These are phyloP conservation scores for Stegostoma tigrinum DNA, from an alignment of 2,113 vertebrate genomes.

Conservation along the genomic window DNA sequence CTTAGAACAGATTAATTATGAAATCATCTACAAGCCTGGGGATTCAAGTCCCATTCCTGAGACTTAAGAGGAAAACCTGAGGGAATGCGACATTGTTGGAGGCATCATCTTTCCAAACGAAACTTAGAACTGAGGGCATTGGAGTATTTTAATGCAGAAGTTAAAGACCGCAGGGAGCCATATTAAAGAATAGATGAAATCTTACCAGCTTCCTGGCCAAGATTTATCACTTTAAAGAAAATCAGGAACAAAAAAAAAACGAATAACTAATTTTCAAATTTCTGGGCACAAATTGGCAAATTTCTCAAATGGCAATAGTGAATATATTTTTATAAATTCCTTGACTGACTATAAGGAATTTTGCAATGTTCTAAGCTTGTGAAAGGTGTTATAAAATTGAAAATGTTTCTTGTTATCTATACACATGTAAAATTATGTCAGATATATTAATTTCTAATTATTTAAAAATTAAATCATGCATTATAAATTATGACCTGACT, in stretches of 20 bases:
- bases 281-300: background rate
- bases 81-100: background rate
- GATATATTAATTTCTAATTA: background rate
- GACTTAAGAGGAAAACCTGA: background rate
- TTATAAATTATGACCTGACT: background rate
- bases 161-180: background rate
- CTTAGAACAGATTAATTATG: no score
- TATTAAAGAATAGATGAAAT: background rate
- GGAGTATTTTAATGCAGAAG: background rate
- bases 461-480: background rate
- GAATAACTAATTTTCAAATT: background rate
- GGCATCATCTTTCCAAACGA: background rate
- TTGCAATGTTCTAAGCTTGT: background rate
- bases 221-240: background rate
- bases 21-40: background rate
- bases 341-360: background rate
- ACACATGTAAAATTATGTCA: background rate
- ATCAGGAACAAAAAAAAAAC: background rate
- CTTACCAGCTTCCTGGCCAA: background rate
- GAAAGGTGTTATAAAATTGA: background rate
- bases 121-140: background rate
- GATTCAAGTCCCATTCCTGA: background rate
- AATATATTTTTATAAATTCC: background rate
- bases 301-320: background rate
- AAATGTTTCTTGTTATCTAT: background rate